Evolutionary conservation across 2,888 invertebrate species (phyloP).

Genomic region (Lepidocyrtoides sp.): DNA sequence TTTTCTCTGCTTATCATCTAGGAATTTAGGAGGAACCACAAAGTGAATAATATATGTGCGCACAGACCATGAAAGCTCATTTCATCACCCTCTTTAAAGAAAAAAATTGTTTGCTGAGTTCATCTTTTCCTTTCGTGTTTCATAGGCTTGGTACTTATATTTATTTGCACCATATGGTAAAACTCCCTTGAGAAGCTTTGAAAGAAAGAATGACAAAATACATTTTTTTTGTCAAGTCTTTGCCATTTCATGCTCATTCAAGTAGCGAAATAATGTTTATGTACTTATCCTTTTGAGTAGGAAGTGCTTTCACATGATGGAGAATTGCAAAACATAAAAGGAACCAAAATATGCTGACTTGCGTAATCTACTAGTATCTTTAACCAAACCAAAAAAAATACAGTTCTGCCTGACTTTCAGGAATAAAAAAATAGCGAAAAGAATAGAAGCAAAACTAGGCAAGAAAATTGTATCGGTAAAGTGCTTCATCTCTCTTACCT

Average conservation of each 20-base stretch:
- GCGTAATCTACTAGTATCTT: too few relatives aligned
- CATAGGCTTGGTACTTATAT: neutral
- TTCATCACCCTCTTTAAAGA: neutral
- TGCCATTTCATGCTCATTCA: neutral
- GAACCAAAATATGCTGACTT: too few relatives aligned
- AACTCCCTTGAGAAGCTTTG: neutral
- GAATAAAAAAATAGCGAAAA: neutral
- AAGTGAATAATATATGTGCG: neutral
- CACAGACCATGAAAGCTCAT: neutral
- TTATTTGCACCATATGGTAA: neutral
- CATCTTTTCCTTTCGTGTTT: neutral
- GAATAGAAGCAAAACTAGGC: neutral
- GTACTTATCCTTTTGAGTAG: too few relatives aligned
- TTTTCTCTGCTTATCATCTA: too few relatives aligned
- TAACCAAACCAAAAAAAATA: too few relatives aligned
- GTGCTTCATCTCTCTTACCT: slow-evolving; percentile 76
- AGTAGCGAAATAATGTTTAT: too few relatives aligned
- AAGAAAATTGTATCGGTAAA: neutral
- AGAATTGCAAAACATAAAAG: too few relatives aligned
- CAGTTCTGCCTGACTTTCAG: too few relatives aligned
- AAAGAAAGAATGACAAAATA: neutral
- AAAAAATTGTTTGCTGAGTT: too few relatives aligned
- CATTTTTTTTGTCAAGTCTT: neutral
- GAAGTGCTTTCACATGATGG: too few relatives aligned
- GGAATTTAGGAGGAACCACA: neutral